These are phyloP conservation scores for Scarus forsteni DNA, from an alignment of 2,797 vertebrate genomes.

Conservation along the genomic window DNA sequence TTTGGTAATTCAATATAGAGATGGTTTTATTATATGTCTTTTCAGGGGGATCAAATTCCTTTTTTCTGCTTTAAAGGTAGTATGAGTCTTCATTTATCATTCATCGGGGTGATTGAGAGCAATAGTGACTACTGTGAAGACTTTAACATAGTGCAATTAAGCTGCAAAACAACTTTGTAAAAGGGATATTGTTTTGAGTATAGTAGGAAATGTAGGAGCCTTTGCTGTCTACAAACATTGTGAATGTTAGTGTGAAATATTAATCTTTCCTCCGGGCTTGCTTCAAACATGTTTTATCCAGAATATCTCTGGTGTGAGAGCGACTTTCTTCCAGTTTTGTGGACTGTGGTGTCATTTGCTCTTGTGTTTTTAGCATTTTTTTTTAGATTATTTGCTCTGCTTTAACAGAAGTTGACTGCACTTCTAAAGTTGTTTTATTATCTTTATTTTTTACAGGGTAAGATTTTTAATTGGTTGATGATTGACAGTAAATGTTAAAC, in stretches of 20 bases:
- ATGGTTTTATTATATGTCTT: background rate
- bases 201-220: background rate
- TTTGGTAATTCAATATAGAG: slow-evolving; percentile 26
- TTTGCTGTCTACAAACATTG: slow-evolving; percentile 1
- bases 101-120: background rate
- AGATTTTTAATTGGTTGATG: background rate
- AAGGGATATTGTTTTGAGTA: slow-evolving; percentile 46
- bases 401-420: slow-evolving; percentile 18
- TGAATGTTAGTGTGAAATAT: slow-evolving; percentile 23
- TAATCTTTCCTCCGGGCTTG: slow-evolving; percentile 13
- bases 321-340: slow-evolving; percentile 25
- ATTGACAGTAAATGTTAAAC: background rate
- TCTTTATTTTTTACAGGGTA: background rate
- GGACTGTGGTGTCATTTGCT: slow-evolving; percentile 14
- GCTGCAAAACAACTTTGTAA: slow-evolving; percentile 20
- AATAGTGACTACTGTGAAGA: slow-evolving; percentile 24
- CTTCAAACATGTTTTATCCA: slow-evolving; percentile 6
- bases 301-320: slow-evolving; percentile 10
- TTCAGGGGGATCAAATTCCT: background rate
- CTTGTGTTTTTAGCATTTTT: slow-evolving; percentile 27
- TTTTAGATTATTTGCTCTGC: slow-evolving; percentile 7
- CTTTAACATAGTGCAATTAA: background rate
- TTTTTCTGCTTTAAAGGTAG: background rate
- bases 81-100: slow-evolving; percentile 1
- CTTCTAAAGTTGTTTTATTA: background rate